Conservation (phyloP, 2,113 vertebrate genomes). For the Limanda limanda region DNA sequence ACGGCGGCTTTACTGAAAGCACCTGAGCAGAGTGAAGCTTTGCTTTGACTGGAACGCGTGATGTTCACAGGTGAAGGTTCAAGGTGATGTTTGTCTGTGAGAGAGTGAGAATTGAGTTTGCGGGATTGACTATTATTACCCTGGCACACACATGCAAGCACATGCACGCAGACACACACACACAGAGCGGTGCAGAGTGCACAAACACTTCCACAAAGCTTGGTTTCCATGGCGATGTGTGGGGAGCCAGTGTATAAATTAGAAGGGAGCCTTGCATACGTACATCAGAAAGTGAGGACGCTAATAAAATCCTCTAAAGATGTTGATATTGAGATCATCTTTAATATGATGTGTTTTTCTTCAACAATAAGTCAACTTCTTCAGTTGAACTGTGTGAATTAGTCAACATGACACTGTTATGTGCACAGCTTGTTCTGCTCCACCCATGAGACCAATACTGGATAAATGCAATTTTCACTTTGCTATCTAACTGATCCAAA, state of each 20-base stretch:
- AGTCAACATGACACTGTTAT: neutral
- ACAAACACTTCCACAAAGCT: slow-evolving; percentile 52
- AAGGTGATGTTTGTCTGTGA: slow-evolving; percentile 44
- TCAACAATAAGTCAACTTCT: neutral
- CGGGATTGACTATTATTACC: slow-evolving; percentile 48
- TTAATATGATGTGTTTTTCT: neutral
- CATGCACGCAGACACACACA: neutral
- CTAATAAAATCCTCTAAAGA: slow-evolving; percentile 10
- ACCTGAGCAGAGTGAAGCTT: slow-evolving; percentile 7
- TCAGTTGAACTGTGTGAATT: neutral
- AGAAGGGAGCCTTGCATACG: slow-evolving; percentile 21
- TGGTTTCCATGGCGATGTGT: slow-evolving; percentile 63
- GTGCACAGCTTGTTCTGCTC: neutral
- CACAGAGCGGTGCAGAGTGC: slow-evolving; percentile 22
- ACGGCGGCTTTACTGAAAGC: slow-evolving; percentile 20
- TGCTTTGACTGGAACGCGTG: slow-evolving; percentile 14
- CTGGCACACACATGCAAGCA: neutral
- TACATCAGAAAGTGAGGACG: slow-evolving; percentile 5
- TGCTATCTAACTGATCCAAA: neutral
- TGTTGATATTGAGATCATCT: neutral
- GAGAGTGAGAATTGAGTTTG: slow-evolving; percentile 25
- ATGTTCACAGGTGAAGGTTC: slow-evolving; percentile 33
- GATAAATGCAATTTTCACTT: neutral
- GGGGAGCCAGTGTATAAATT: slow-evolving; percentile 30
- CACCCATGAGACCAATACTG: neutral